Percentiles rank a stretch among this genome's conserved stretches.
Conservation (phyloP, 2,888 invertebrate species). For the Chloroclysta siterata region DNA sequence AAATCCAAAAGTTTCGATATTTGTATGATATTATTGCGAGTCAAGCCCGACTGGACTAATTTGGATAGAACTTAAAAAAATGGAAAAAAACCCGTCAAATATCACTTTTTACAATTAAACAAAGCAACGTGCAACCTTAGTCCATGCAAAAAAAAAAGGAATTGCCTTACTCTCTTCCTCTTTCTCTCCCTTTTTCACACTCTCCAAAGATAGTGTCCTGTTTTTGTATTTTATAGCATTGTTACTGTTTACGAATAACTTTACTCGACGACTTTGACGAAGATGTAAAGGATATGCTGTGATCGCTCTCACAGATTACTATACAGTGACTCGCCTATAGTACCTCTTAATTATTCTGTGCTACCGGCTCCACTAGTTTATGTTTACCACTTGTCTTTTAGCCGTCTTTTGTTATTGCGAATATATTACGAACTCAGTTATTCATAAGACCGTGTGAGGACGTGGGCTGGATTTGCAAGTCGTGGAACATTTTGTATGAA, state of each 20-base stretch:
- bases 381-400: constrained; percentile 23
- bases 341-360: constrained; percentile 8
- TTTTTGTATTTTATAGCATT: not conserved
- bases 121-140: too few relatives aligned
- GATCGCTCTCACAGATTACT: constrained; percentile 21
- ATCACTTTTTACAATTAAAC: too few relatives aligned
- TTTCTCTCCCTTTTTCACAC: too few relatives aligned
- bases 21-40: too few relatives aligned
- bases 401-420: constrained; percentile 19
- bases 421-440: constrained; percentile 21
- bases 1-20: too few relatives aligned
- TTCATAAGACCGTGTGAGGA: constrained; percentile 28
- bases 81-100: too few relatives aligned
- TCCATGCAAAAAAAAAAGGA: too few relatives aligned
- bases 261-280: constrained; percentile 10
- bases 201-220: too few relatives aligned
- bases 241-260: constrained; percentile 3
- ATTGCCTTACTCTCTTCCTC: too few relatives aligned
- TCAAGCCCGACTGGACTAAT: too few relatives aligned
- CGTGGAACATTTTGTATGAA: constrained; percentile 22
- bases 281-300: constrained; percentile 25
- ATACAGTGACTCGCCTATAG: constrained; percentile 8
- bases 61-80: too few relatives aligned
- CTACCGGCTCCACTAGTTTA: constrained; percentile 17
- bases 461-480: constrained; percentile 27